These are phyloP conservation scores for Camponotus fellah DNA, from an alignment of 2,888 invertebrate species.

Conservation along the genomic window DNA sequence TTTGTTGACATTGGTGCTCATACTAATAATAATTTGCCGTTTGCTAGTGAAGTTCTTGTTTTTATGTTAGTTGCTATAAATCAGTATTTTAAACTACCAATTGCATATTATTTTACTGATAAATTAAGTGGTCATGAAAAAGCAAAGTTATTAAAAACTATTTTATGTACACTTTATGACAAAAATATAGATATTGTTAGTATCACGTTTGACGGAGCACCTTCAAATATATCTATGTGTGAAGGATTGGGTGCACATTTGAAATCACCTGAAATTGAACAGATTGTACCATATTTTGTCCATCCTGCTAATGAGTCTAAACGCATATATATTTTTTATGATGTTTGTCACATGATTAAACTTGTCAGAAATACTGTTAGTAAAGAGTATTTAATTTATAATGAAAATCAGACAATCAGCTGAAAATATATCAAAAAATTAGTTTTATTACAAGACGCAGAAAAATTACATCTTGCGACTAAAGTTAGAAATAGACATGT, in stretches of 20 bases:
- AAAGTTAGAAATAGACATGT: slow-evolving; percentile 9
- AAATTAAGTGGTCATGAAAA: background rate
- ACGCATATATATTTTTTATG: slow-evolving; percentile 1
- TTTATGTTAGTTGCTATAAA: slow-evolving; percentile 17
- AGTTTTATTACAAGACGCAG: background rate
- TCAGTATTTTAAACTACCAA: background rate
- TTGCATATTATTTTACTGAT: slow-evolving; percentile 6
- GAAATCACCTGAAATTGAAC: background rate
- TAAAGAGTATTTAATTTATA: background rate
- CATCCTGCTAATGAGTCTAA: background rate
- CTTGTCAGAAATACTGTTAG: background rate
- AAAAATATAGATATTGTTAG: background rate
- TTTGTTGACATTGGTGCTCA: slow-evolving; percentile 2
- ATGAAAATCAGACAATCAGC: slow-evolving; percentile 1
- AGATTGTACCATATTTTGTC: background rate
- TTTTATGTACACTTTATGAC: slow-evolving; percentile 4
- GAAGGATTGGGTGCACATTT: background rate
- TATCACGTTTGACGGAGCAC: background rate
- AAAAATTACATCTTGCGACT: slow-evolving; percentile 2
- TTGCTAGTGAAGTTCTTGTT: slow-evolving; percentile 1
- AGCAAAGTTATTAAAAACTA: background rate
- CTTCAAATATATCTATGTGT: slow-evolving; percentile 8
- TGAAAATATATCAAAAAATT: background rate
- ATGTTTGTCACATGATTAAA: background rate
- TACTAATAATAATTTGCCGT: background rate